Evolutionary conservation across 2,113 vertebrate species (phyloP).

Genomic region (Candoia aspera): DNA sequence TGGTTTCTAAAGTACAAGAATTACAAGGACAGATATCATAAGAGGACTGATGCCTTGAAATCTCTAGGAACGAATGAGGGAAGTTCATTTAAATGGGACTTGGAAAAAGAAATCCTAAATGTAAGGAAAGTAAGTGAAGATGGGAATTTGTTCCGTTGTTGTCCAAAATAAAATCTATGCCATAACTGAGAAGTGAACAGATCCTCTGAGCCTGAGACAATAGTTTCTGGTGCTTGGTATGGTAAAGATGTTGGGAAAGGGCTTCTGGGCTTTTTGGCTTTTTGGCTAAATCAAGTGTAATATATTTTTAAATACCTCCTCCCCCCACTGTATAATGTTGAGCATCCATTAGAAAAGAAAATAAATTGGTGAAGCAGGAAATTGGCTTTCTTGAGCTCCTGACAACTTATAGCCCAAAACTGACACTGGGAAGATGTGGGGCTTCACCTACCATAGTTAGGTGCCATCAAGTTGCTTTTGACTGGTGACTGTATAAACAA

Average conservation of each 20-base stretch:
- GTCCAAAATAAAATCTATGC: not conserved
- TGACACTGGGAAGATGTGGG: not conserved
- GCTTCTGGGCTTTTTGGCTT: not conserved
- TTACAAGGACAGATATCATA: too few species aligned
- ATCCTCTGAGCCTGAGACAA: not conserved
- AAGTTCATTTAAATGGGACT: too few species aligned
- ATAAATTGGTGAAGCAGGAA: not conserved
- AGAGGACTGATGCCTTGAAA: too few species aligned
- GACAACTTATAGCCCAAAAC: not conserved
- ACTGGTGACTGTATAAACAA: not conserved
- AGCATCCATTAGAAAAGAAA: too few species aligned
- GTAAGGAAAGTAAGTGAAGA: too few species aligned
- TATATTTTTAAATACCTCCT: not conserved
- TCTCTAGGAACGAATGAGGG: too few species aligned
- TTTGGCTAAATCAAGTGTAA: not conserved
- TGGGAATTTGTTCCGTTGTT: too few species aligned
- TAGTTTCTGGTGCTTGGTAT: not conserved
- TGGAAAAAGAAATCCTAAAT: too few species aligned
- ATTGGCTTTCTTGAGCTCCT: not conserved
- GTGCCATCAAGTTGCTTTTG: not conserved
- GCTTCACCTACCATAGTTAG: not conserved
- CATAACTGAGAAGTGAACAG: not conserved
- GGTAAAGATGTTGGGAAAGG: not conserved
- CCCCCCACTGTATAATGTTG: too few species aligned
- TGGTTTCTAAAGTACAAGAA: too few species aligned